Evolutionary conservation across 1,140 invertebrate genomes (phyloP), one percentile per base, ranked within the genome.

Genomic region (Polypedilum pembai): DNA sequence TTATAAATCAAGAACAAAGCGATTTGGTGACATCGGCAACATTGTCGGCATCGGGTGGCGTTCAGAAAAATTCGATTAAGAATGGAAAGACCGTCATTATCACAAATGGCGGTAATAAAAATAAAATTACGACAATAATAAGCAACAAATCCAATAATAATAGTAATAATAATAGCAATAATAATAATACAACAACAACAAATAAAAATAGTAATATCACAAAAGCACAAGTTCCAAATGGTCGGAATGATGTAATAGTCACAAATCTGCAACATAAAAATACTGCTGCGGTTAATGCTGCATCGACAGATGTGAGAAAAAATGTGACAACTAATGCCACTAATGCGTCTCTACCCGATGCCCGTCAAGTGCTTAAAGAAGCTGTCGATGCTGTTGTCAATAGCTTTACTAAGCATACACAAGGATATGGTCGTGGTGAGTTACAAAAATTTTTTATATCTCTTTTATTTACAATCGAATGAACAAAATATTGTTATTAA

Each of bases 321-420:
- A n/a, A 69, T 18, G 10, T 73, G 73, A 73, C 73, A 17, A 66
- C 18, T 33, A 69, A 33, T 33, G 24, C 77, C 40, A 82, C 80
- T 63, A 83, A 81, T 73, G 79, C 81, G 45, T 78, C 80, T 75
- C 83, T 83, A 73, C 85, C 86, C 20, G 88, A 89, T 80, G 86
- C 86, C n/a, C 82, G 86, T 78, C 88, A 89, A 78, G 88, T 91
- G 41, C 84, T 92, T 41, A 89, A 89, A 78, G 90, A 92, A 80
- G 90, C 90, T 4, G 90, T 92, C 7, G 90, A 92, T 80, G 89
- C 89, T 20, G 90, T 92, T 40, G 90, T 91, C 75, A 91, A 90
- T 80, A 92, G 90, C 80, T 92, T 91, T 83, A 89, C 90, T 8
- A 92, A 91, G 78, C 90, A 91, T 78, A 90, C 88, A 45, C 89